A percentile compares a stretch with the other conserved stretches of the same genome.
These are phyloP conservation scores for Orthonychiurus folsomi DNA, from an alignment of 2,888 invertebrate genomes.

Conservation along the genomic window DNA sequence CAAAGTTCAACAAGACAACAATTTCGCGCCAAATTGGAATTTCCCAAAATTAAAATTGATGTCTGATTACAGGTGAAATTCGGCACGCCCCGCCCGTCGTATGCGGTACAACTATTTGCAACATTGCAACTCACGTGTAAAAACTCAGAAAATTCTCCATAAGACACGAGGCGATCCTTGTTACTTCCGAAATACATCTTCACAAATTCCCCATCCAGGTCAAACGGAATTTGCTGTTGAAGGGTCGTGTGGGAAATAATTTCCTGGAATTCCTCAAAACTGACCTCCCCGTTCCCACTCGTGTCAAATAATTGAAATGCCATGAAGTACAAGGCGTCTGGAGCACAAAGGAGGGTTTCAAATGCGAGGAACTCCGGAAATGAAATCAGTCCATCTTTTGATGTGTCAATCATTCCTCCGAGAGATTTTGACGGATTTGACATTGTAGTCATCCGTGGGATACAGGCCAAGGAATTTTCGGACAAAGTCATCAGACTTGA, in stretches of 20 bases:
- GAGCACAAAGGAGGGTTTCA: conserved; percentile 88
- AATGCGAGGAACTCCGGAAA: conserved; percentile 97
- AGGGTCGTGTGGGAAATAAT: conserved; percentile 89
- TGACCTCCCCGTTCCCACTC: conserved; percentile 55
- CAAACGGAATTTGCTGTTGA: conserved; percentile 83
- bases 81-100: too few species aligned
- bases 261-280: conserved; percentile 81
- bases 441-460: conserved; percentile 5
- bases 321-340: conserved; percentile 94
- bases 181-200: conserved; percentile 93
- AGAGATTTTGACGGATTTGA: conserved; percentile 4
- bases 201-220: conserved; percentile 89
- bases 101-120: not conserved
- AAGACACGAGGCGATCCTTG: conserved; percentile 78
- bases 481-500: conserved; percentile 91
- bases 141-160: conserved; percentile 95
- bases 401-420: conserved; percentile 83
- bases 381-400: conserved; percentile 89
- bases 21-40: too few species aligned
- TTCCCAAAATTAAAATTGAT: too few species aligned
- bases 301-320: conserved; percentile 98
- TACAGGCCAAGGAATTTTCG: conserved; percentile 74
- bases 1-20: too few species aligned
- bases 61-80: too few species aligned
- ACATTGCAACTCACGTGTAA: conserved; percentile 68